Evolutionary conservation across 2,113 vertebrate species (phyloP), one percentile per base, ranked within the genome.

Genomic region (Pelmatolapia mariae): DNA sequence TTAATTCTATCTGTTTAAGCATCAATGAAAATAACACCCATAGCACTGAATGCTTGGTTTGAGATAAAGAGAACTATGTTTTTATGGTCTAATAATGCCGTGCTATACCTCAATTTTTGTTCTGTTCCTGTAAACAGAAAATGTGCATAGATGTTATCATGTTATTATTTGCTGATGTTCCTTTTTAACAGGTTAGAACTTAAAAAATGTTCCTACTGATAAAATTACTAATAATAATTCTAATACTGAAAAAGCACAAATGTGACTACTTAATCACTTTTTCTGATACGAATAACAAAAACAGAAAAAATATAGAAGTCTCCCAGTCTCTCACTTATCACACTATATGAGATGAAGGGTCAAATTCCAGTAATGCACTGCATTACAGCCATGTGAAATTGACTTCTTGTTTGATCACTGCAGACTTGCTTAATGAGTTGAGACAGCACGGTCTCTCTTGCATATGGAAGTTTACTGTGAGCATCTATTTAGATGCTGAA

Each of bases 401-500:
- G 29, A 86, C 82, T 86, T 83, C 61, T 85, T 54, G 63, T 85
- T 82, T 88, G 71, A 92, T 89, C 85, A 89, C 33, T 26, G 50
- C 66, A 40, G 82, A 85, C 76, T 91, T 81, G 29, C 73, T 50
- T 90, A 93, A 93, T 89, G 82, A 71, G 54, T 53, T 82, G 63
- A 86, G 86, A 89, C 87, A 89, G 82, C 47, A 18, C 54, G 12
- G 80, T 83, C 81, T 88, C 86, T 83, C 59, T 59, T 81, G 84
- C 81, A 87, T 87, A 89, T 89, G 73, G 36, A 56, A 86, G 84
- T 86, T 86, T 80, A 93, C 82, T 78, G 71, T 50, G 81, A 86
- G 79, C 86, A 68, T 89, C 85, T 89, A 89, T 89, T 87, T 87
- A 71, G 85, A 89, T 54, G 59, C 81, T 84, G 15, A 87, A 91